phyloP scores from a whole-genome alignment of 2,888 invertebrate species.

The Tinea semifulvella region DNA sequence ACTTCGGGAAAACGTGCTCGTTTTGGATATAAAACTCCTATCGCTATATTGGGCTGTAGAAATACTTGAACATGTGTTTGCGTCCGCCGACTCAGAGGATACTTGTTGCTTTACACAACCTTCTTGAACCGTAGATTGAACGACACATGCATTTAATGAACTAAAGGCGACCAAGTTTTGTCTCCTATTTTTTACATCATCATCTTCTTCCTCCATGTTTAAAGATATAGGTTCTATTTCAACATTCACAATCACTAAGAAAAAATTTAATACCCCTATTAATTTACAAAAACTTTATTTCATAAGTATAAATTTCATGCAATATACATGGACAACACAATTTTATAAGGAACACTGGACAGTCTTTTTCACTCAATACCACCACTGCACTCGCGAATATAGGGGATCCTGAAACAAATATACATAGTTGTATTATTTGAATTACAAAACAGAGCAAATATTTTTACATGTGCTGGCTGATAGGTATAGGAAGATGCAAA shows the following conservation, averaged over 20 bases:
- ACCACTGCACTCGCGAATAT: constrained; percentile 46
- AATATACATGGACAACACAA: constrained; percentile 19
- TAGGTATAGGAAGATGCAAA: not conserved
- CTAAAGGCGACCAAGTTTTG: constrained; percentile 43
- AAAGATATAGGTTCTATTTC: constrained; percentile 8
- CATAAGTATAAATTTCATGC: constrained; percentile 38
- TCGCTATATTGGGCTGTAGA: constrained; percentile 57
- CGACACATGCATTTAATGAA: constrained; percentile 42
- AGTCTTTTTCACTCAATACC: constrained; percentile 63
- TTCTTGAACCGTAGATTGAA: constrained; percentile 51
- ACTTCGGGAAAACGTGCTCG: constrained; percentile 62
- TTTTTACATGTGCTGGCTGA: constrained; percentile 7
- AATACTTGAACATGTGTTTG: constrained; percentile 52
- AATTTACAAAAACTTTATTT: constrained; percentile 21
- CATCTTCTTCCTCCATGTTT: constrained; percentile 56
- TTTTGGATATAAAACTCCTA: constrained; percentile 61
- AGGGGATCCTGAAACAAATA: constrained; percentile 57
- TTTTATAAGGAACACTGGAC: constrained; percentile 55
- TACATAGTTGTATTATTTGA: not conserved
- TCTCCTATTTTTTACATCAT: constrained; percentile 42
- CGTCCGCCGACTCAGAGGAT: constrained; percentile 68
- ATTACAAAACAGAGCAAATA: constrained; percentile 2
- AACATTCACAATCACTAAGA: constrained; percentile 13
- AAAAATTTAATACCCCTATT: constrained; percentile 14
- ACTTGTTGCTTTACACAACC: constrained; percentile 45